These are phyloP conservation scores for Allacma fusca DNA, from an alignment of 2,888 invertebrate genomes.

Conservation along the genomic window DNA sequence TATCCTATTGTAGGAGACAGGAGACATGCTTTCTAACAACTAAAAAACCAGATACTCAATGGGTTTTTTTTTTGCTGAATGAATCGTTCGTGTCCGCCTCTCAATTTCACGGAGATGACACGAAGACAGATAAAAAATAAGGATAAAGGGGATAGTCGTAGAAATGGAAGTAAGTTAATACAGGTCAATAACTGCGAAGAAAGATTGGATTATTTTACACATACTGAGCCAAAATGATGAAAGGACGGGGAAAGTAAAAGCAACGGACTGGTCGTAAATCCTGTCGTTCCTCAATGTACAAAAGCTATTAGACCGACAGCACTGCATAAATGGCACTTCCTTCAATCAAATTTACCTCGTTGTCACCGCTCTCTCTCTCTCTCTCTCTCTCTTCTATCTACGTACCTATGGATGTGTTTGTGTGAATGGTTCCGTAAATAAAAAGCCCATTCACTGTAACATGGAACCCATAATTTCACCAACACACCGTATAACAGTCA, in stretches of 20 bases:
- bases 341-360: slow-evolving; percentile 3
- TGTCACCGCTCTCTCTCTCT: neutral
- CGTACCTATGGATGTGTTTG: no score
- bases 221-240: neutral
- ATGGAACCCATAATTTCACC: no score
- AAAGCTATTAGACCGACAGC: neutral
- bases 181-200: neutral
- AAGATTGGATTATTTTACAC: neutral
- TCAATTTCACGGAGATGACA: neutral
- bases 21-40: neutral
- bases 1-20: neutral
- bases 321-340: neutral
- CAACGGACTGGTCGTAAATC: neutral
- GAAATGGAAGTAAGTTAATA: slow-evolving; percentile 8
- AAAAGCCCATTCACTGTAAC: no score
- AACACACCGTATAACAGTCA: no score
- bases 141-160: no score
- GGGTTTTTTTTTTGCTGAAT: no score
- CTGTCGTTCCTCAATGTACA: neutral
- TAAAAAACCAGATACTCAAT: no score
- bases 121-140: neutral
- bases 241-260: neutral
- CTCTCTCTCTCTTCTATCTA: no score
- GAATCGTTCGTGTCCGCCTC: no score
- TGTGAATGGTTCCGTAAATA: no score